phyloP scores from a whole-genome alignment of 2,113 vertebrate species.

The Galemys pyrenaicus region DNA sequence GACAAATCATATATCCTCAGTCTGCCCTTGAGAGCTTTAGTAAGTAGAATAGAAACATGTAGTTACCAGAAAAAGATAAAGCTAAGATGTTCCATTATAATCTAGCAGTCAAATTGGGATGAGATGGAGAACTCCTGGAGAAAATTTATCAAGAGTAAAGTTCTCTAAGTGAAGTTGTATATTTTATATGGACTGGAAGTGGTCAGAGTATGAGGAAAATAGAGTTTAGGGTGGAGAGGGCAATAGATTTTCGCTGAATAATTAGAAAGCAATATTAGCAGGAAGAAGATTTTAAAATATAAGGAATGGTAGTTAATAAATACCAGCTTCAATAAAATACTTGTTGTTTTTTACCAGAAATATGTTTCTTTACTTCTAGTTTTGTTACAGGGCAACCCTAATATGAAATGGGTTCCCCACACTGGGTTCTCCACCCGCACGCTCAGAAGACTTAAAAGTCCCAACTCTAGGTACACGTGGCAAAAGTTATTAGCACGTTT shows the following conservation, averaged over 20 bases:
- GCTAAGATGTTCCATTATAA: neutral
- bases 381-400: no score
- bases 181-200: neutral
- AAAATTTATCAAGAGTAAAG: neutral
- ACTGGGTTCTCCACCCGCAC: no score
- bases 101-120: neutral
- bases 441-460: no score
- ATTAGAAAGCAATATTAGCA: neutral
- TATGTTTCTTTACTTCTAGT: neutral
- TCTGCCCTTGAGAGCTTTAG: neutral
- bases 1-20: neutral
- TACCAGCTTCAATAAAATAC: neutral
- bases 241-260: neutral
- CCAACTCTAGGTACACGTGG: no score
- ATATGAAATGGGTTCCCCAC: no score
- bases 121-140: neutral
- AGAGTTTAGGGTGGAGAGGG: neutral
- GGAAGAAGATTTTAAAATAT: neutral
- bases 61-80: neutral
- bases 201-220: neutral
- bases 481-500: no score
- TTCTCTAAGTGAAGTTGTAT: neutral
- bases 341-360: conserved; percentile 16
- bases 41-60: neutral
- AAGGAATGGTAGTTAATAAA: neutral